Evolutionary conservation across 2,113 vertebrate species (phyloP).

Genomic region (Baryphthengus martii): DNA sequence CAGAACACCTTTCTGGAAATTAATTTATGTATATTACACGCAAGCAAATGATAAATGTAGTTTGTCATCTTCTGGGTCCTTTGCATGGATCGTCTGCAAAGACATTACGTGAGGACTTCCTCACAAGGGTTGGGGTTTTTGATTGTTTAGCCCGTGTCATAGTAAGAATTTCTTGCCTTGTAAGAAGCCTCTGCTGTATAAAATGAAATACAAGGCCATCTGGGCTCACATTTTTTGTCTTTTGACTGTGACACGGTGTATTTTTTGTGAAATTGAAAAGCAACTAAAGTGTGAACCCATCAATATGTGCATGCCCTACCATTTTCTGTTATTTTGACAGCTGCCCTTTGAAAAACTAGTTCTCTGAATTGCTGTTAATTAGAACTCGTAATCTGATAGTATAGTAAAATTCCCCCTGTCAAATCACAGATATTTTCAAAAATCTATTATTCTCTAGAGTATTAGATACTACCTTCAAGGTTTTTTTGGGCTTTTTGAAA

Average conservation of each 20-base stretch:
- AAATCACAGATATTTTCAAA: neutral
- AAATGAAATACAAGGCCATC: slow-evolving; percentile 19
- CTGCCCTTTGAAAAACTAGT: slow-evolving; percentile 29
- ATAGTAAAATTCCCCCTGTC: neutral
- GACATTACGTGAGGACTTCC: neutral
- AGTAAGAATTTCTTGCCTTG: neutral
- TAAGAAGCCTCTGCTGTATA: neutral
- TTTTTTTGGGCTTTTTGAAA: neutral
- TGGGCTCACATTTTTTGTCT: neutral
- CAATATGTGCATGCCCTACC: slow-evolving; percentile 40
- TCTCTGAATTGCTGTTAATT: slow-evolving; percentile 19
- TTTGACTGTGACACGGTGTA: neutral
- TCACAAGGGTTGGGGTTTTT: neutral
- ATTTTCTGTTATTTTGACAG: slow-evolving; percentile 42
- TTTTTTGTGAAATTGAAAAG: slow-evolving; percentile 2
- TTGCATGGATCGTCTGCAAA: neutral
- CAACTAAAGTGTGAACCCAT: neutral
- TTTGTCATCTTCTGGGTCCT: neutral
- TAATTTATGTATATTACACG: neutral
- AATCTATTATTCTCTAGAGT: neutral
- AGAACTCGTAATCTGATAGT: neutral
- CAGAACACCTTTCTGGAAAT: neutral
- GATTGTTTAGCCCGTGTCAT: neutral
- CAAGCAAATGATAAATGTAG: neutral
- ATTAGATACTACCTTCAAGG: neutral